Evolutionary conservation across 2,113 vertebrate species (phyloP).

Genomic region (Larimichthys polyactis): DNA sequence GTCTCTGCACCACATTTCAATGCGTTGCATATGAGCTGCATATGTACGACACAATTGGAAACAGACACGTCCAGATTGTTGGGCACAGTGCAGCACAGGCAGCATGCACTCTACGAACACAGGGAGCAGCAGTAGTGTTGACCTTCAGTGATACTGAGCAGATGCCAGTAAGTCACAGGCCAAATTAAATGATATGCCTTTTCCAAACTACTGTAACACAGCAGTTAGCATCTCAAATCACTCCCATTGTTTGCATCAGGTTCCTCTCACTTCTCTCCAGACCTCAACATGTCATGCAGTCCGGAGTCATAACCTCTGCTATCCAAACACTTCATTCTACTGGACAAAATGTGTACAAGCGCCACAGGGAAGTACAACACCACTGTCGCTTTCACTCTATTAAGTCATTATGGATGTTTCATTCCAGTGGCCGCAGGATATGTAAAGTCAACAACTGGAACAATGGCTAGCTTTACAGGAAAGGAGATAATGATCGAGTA

Average conservation of each 20-base stretch:
- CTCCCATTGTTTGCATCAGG: conserved; percentile 21
- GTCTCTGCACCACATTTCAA: conserved; percentile 61
- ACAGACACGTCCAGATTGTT: conserved; percentile 43
- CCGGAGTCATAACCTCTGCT: not conserved
- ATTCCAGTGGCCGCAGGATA: conserved; percentile 18
- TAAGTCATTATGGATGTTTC: conserved; percentile 60
- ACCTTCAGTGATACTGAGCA: conserved; percentile 55
- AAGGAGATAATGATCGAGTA: conserved; percentile 64
- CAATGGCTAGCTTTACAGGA: conserved; percentile 66
- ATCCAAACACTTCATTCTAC: conserved; percentile 9
- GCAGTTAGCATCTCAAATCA: conserved; percentile 34
- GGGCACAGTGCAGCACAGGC: not conserved
- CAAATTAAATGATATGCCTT: conserved; percentile 43
- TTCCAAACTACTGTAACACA: conserved; percentile 33
- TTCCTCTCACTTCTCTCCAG: conserved; percentile 10
- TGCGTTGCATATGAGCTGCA: conserved; percentile 60
- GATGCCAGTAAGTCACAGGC: conserved; percentile 48
- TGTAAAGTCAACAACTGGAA: conserved; percentile 63
- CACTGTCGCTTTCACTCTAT: conserved; percentile 32
- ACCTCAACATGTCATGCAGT: conserved; percentile 4
- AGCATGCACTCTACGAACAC: conserved; percentile 10
- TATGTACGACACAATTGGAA: conserved; percentile 62
- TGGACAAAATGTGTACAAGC: conserved; percentile 11
- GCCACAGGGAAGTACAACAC: not conserved
- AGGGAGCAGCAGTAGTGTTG: conserved; percentile 29